phyloP scores from a whole-genome alignment of 2,797 vertebrate species.

The Threskiornis aethiopicus region DNA sequence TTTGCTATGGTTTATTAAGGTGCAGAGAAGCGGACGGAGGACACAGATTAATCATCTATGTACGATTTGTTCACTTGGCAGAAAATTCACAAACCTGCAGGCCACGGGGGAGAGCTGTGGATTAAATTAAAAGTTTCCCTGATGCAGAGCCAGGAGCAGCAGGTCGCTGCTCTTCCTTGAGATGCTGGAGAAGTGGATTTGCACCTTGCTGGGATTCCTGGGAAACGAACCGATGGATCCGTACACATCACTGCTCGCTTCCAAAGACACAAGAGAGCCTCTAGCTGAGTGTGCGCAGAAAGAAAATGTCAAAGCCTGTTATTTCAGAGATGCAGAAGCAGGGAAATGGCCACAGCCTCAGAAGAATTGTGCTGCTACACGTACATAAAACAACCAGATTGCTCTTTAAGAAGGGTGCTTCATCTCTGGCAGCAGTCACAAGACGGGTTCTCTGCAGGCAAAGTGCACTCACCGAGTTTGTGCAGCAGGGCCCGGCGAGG shows the following conservation, averaged over 20 bases:
- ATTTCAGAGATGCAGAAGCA: neutral
- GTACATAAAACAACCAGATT: neutral
- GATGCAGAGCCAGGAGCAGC: neutral
- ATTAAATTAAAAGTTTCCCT: neutral
- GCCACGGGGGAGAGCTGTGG: neutral
- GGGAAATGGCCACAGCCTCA: neutral
- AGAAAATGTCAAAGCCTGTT: neutral
- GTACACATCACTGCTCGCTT: neutral
- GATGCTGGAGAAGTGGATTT: neutral
- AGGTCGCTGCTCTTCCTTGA: neutral
- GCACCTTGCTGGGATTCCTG: neutral
- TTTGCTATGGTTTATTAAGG: neutral
- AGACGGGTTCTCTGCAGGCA: neutral
- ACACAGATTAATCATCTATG: neutral
- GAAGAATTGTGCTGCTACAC: neutral
- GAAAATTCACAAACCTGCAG: neutral
- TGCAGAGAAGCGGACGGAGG: neutral
- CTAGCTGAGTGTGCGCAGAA: neutral
- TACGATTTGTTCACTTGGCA: neutral
- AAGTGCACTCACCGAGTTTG: rapidly evolving
- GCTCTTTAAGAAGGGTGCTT: neutral
- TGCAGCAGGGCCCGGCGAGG: neutral
- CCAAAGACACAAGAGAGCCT: neutral
- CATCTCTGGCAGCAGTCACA: neutral
- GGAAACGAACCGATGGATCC: neutral